These are phyloP conservation scores for Myrmecobius fasciatus DNA, from an alignment of 2,113 vertebrate genomes.

Conservation along the genomic window DNA sequence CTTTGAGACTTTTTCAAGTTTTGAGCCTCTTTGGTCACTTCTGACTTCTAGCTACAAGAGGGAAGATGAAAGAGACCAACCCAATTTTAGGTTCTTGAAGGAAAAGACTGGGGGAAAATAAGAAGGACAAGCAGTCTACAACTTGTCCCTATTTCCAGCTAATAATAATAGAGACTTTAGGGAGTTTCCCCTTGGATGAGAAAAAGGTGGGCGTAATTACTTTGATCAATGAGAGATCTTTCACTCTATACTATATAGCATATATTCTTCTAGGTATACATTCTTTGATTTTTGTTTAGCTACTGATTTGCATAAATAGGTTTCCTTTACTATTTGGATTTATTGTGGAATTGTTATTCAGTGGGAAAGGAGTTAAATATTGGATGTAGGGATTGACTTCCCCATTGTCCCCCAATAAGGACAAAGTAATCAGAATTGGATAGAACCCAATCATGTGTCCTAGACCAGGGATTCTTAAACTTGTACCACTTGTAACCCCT, in stretches of 20 bases:
- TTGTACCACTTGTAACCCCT: too few relatives aligned
- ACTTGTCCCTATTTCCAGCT: not conserved
- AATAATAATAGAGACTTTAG: not conserved
- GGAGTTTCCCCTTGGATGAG: not conserved
- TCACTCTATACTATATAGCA: not conserved
- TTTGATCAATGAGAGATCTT: not conserved
- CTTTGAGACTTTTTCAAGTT: not conserved
- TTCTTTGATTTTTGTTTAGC: not conserved
- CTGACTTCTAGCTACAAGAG: not conserved
- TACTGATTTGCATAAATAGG: not conserved
- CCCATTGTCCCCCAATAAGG: not conserved
- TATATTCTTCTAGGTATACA: not conserved
- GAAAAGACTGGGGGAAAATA: not conserved
- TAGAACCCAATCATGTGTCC: not conserved
- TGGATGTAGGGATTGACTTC: not conserved
- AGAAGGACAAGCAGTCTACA: not conserved
- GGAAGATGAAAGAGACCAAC: not conserved
- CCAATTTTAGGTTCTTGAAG: not conserved
- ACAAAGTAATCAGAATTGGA: not conserved
- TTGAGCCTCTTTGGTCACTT: not conserved
- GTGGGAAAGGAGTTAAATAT: not conserved
- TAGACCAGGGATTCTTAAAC: not conserved
- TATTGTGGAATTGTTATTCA: not conserved
- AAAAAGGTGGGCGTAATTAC: not conserved
- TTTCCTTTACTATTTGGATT: not conserved